Evolutionary conservation across 2,113 vertebrate genomes (phyloP).

Genomic region (Equus przewalskii): DNA sequence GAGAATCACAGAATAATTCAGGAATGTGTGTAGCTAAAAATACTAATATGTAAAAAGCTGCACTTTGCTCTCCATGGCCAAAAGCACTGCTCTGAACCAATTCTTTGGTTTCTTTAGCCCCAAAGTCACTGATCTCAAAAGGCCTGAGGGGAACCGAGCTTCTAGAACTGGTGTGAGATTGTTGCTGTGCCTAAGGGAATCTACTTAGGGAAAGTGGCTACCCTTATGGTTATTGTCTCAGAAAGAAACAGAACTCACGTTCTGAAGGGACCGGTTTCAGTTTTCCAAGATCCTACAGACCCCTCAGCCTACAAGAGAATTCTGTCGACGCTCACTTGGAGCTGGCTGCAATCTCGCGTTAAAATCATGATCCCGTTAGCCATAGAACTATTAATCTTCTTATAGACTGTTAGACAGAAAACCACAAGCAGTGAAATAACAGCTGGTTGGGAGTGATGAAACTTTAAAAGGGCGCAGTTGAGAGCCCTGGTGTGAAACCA

Average conservation of each 20-base stretch:
- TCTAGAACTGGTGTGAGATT: background rate
- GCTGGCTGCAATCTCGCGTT: conserved; percentile 55
- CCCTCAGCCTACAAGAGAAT: background rate
- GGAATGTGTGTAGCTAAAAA: background rate
- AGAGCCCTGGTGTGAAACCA: conserved; percentile 61
- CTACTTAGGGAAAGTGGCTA: too few species aligned
- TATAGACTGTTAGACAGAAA: conserved; percentile 77
- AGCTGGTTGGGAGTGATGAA: conserved; percentile 77
- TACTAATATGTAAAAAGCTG: background rate
- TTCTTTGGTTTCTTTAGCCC: background rate
- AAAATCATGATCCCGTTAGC: conserved; percentile 80
- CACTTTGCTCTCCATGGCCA: background rate
- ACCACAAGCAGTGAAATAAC: conserved; percentile 73
- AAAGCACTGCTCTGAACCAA: background rate
- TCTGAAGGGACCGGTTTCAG: background rate
- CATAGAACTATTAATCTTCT: conserved; percentile 83
- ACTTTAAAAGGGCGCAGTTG: conserved; percentile 67
- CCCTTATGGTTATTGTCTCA: background rate
- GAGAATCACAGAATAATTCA: background rate
- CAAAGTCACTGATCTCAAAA: background rate
- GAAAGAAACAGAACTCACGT: background rate
- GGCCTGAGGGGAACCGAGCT: background rate
- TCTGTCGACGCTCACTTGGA: background rate
- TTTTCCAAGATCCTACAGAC: background rate
- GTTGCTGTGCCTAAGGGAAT: background rate